Base-by-base conservation (phyloP, 2,888 invertebrate species). In the Eilema griseolum region DNA sequence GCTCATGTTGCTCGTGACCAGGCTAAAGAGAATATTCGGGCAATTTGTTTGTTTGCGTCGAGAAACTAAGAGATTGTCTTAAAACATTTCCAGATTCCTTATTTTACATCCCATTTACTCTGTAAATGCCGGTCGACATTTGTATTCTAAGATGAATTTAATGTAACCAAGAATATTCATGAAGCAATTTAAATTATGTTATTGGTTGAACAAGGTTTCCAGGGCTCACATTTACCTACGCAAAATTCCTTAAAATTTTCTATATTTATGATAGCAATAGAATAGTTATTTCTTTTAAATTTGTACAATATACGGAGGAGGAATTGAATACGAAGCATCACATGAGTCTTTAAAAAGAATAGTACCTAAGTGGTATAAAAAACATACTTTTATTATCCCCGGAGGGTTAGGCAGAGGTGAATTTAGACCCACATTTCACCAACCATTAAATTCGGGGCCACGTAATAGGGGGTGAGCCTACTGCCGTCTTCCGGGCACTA, bases 41-140 rank as follows among this genome's bases (percentile, higher is more conserved):
- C 84, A 86, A 90, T 89, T 89, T 88, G 87, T 90, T 89, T 89
- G 88, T 89, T 89, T 89, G 85, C 85, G 82, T 82, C 83, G 80
- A 82, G 78, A 80, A 83, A 88, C 86, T 83, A 85, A 87, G 85
- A 86, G 85, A 85, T 86, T 85, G 86, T 86, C 87, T 89, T 87
- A 86, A 88, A 88, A 86, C 86, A 88, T 86, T 78, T 82, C 85
- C 77, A 85, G 86, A 89, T 88, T 88, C 85, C 85, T 87, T 88
- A 87, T 89, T 90, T 90, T 88, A 90, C 90, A 90, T 89, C 88
- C 87, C 89, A 89, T 90, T 90, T 89, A 80, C 85, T 86, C 82
- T 77, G 84, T 78, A 86, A 85, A 82, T 79, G 79, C 78, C 76
- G 76, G 71, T 79, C 79, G 66, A 72, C 78, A 77, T 81, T 81